Base-by-base conservation (phyloP, 2,888 invertebrate genomes). In the Tipula confusa region DNA sequence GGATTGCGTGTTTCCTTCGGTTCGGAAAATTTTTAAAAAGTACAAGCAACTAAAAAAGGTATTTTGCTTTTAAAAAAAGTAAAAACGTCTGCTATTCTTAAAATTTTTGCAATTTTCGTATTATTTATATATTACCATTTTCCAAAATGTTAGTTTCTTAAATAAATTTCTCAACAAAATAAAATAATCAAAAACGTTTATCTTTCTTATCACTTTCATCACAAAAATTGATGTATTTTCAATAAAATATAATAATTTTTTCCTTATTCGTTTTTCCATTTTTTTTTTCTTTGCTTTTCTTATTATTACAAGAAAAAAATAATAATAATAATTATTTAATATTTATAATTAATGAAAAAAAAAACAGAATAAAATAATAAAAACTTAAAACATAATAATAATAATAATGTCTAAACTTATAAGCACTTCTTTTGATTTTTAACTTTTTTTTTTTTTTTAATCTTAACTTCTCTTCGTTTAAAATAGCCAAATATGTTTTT, bases 221-320 rank as follows among this genome's bases (percentile, higher is more conserved):
- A 64, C 64, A 64, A 64, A 64, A 64, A 64, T 64, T 64, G 64
- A 64, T 64, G 64, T 64, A 64, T 64, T 64, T 64, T 64, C 64
- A 64, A 64, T 64, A 64, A 64, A 64, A 64, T 64, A 64, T 64
- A 64, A 64, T 64, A 64, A 24, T 64, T 29, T 79, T 80, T 31
- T 80, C 31, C 80, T 80, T 80, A 29, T 80, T 80, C 80, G 29
- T 80, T 79, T 80, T 80, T 29, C 29, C 64, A 24, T 7, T 80
- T 80, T 80, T 80, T 80, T 80, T 7, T 80, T 80, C 29, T 80
- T 80, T 80, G 80, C 31, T 80, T 80, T 80, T n/a, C 80, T 80
- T 80, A 29, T 80, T 80, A 29, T 79, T 80, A 31, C 29, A 80
- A 29, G 80, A 80, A 80, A 29, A 80, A 29, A n/a, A n/a, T n/a